phyloP scores from a whole-genome alignment of 2,113 vertebrate species.

The Podarcis raffonei region DNA sequence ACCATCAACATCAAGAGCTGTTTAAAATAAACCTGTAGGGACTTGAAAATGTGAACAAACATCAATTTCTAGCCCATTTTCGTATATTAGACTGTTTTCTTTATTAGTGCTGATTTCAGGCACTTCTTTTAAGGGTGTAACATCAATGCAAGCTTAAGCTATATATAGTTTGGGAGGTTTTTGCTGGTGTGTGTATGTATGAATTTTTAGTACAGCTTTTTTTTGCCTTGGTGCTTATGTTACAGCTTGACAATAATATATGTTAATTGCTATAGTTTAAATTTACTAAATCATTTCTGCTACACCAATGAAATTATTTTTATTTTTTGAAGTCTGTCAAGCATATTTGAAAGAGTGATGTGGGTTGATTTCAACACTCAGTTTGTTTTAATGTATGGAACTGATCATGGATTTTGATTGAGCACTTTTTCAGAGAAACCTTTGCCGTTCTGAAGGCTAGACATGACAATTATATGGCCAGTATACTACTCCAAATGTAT shows the following conservation, averaged over 20 bases:
- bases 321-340: not conserved
- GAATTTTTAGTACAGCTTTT: not conserved
- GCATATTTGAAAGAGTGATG: not conserved
- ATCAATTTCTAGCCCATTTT: not conserved
- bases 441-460: not conserved
- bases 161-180: not conserved
- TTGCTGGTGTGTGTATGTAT: not conserved
- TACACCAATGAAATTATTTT: not conserved
- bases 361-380: not conserved
- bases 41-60: not conserved
- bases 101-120: not conserved
- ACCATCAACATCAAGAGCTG: not conserved
- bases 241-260: constrained; percentile 3
- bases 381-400: not conserved
- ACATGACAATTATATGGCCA: not conserved
- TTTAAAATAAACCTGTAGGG: not conserved
- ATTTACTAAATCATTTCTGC: not conserved
- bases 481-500: not conserved
- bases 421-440: not conserved
- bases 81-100: not conserved
- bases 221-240: not conserved
- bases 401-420: not conserved
- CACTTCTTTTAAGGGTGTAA: not conserved
- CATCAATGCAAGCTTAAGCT: not conserved
- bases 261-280: not conserved